A percentile compares a stretch with the other conserved stretches of the same genome.
Conservation (phyloP, 2,797 vertebrate species). For the Pyrocephalus nanus region DNA sequence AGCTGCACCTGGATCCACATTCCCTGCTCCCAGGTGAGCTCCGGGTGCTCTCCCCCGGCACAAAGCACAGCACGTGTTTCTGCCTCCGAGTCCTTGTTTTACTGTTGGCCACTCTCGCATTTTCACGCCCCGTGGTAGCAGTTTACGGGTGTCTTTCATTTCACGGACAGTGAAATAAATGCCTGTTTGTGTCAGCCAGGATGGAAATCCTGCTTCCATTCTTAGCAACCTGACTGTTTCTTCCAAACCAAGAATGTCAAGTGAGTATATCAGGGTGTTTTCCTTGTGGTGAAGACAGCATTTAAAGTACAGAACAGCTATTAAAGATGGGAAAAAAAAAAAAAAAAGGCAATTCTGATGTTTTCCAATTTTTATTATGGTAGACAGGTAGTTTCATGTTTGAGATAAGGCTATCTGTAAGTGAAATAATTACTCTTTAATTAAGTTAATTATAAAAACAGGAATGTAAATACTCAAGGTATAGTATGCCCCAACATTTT, state of each 20-base stretch:
- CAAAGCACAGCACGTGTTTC: fast-evolving
- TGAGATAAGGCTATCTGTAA: constrained; percentile 74
- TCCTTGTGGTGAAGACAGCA: constrained; percentile 63
- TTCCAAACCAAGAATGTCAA: constrained; percentile 10
- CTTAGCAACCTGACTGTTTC: not conserved
- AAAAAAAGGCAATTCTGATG: constrained; percentile 63
- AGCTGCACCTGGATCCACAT: not conserved
- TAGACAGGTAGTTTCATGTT: constrained; percentile 80
- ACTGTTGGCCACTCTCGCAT: not conserved
- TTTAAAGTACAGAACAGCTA: constrained; percentile 64
- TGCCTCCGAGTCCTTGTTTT: not conserved
- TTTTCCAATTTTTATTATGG: constrained; percentile 70
- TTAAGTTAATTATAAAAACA: constrained; percentile 80
- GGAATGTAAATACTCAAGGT: constrained; percentile 79
- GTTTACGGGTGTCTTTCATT: not conserved
- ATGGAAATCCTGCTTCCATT: constrained; percentile 32
- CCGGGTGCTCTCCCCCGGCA: not conserved
- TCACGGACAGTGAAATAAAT: not conserved
- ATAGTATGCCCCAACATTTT: constrained; percentile 69
- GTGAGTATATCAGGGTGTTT: constrained; percentile 47
- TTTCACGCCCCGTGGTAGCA: not conserved
- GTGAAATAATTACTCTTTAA: constrained; percentile 79
- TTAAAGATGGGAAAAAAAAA: constrained; percentile 29
- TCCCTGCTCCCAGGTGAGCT: not conserved
- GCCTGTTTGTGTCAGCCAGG: not conserved